Percentiles rank a stretch among this genome's conserved stretches.
Evolutionary conservation across 2,113 vertebrate genomes (phyloP).

Genomic region (Elgaria multicarinata): DNA sequence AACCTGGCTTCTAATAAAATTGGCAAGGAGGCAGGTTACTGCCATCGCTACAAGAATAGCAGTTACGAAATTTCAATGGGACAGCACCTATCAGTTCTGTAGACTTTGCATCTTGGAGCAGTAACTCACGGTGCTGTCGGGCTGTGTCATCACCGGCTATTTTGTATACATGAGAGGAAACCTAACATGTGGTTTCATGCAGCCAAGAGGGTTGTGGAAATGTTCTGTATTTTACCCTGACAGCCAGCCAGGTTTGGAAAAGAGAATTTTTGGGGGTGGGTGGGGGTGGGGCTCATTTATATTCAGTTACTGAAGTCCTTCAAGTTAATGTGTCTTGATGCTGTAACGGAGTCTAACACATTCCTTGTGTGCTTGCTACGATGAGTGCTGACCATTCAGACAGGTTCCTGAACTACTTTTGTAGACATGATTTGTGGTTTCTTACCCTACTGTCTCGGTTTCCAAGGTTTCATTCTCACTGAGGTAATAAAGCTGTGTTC

Average conservation of each 20-base stretch:
- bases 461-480: background rate
- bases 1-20: background rate
- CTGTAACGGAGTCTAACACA: too few relatives aligned
- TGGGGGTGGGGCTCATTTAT: background rate
- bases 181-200: background rate
- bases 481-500: background rate
- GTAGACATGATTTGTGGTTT: background rate
- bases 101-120: background rate
- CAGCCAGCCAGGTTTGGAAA: background rate
- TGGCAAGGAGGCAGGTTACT: slow-evolving; percentile 8
- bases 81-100: background rate
- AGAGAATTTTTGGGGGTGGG: too few relatives aligned
- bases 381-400: background rate
- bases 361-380: background rate
- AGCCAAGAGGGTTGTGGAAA: background rate
- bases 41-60: slow-evolving; percentile 4
- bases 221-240: background rate
- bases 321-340: background rate
- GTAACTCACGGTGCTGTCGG: background rate
- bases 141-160: background rate
- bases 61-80: background rate
- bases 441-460: background rate
- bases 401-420: background rate
- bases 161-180: background rate
- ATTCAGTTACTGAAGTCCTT: background rate